phyloP scores from a whole-genome alignment of 2,797 vertebrate species.

The Microctenopoma steveboyesi region DNA sequence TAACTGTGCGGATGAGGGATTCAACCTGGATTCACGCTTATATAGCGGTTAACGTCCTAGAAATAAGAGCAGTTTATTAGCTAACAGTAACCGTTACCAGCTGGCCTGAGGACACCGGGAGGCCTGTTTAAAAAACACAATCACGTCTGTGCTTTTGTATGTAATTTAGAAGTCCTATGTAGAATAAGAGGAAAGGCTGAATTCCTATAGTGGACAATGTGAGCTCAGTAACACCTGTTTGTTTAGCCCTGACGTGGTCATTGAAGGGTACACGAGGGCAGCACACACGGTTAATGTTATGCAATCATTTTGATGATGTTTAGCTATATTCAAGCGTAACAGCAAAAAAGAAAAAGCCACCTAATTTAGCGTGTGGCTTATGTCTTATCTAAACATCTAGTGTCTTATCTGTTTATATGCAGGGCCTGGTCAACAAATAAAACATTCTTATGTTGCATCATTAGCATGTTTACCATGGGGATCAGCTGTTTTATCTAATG shows the following conservation, averaged over 20 bases:
- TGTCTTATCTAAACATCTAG: not conserved
- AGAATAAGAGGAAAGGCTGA: not conserved
- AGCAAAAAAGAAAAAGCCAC: not conserved
- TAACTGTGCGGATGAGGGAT: slow-evolving; percentile 19
- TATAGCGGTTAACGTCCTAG: not conserved
- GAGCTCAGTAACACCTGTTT: slow-evolving; percentile 42
- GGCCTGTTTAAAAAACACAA: slow-evolving; percentile 47
- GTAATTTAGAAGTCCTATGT: slow-evolving; percentile 5
- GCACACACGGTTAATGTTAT: slow-evolving; percentile 7
- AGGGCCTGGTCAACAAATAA: not conserved
- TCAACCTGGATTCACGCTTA: not conserved
- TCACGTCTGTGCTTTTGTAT: slow-evolving; percentile 7
- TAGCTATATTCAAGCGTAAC: not conserved
- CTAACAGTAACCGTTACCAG: slow-evolving; percentile 10
- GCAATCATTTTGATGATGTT: slow-evolving; percentile 1
- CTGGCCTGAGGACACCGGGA: slow-evolving; percentile 14
- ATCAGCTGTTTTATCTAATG: not conserved
- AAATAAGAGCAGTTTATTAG: not conserved
- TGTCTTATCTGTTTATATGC: not conserved
- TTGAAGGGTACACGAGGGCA: not conserved
- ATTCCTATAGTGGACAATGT: not conserved
- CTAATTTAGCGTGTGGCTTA: not conserved
- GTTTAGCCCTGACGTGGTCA: slow-evolving; percentile 21
- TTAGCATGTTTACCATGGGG: not conserved
- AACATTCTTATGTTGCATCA: not conserved